Conservation (phyloP, 2,797 vertebrate species). For the Ptychadena robeensis region DNA sequence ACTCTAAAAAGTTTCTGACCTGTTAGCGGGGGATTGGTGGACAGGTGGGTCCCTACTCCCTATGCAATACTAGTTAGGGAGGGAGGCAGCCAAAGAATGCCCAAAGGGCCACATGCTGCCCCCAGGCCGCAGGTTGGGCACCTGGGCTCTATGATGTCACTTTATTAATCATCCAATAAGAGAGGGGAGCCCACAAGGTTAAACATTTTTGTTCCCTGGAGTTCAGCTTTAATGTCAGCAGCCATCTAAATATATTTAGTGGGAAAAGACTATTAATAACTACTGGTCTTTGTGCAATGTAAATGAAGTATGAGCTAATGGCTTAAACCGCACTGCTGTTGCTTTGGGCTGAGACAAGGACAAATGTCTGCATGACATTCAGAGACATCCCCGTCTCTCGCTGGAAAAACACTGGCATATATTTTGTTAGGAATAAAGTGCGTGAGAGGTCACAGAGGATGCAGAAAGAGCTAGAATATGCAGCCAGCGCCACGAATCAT, state of each 20-base stretch:
- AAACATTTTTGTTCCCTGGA: not conserved
- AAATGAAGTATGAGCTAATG: constrained; percentile 42
- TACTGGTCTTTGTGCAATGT: constrained; percentile 21
- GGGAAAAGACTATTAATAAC: not conserved
- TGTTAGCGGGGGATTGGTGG: too few relatives aligned
- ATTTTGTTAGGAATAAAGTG: constrained; percentile 21
- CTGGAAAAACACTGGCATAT: constrained; percentile 41
- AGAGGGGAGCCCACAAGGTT: too few relatives aligned
- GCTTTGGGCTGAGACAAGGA: constrained; percentile 7
- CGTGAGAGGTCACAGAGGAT: not conserved
- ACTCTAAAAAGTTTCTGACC: too few relatives aligned
- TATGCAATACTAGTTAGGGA: too few relatives aligned
- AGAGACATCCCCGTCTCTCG: constrained; percentile 43
- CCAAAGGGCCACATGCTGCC: too few relatives aligned
- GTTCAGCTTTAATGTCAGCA: not conserved
- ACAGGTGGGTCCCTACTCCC: too few relatives aligned
- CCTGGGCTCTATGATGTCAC: too few relatives aligned
- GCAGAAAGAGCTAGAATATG: not conserved
- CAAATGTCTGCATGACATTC: constrained; percentile 42
- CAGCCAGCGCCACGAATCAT: not conserved
- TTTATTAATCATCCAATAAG: too few relatives aligned
- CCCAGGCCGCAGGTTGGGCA: too few relatives aligned
- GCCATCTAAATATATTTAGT: not conserved
- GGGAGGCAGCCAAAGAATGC: too few relatives aligned
- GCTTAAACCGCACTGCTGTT: constrained; percentile 6